Percentiles rank a stretch among this genome's conserved stretches.
phyloP scores from a whole-genome alignment of 2,888 invertebrate genomes.

The Chymomyza caudatula region DNA sequence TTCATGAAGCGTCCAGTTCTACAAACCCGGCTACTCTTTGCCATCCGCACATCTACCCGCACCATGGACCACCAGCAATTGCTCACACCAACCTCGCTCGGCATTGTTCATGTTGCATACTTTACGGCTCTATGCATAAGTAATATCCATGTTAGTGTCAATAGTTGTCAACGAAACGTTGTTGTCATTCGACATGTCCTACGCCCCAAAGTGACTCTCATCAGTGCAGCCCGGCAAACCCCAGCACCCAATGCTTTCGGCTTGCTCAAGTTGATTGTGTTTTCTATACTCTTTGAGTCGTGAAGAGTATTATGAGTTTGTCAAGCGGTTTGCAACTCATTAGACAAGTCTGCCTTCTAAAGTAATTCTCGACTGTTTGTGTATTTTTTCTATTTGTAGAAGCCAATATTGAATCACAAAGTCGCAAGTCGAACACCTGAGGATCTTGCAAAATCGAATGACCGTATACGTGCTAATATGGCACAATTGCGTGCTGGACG shows the following conservation, averaged over 20 bases:
- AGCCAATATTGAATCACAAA: too few species aligned
- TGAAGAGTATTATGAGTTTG: background rate
- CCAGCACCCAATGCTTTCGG: background rate
- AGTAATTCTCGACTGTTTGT: background rate
- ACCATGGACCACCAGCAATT: background rate
- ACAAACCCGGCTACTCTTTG: background rate
- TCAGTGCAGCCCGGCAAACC: background rate
- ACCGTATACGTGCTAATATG: too few species aligned
- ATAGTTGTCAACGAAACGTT: conserved; percentile 61
- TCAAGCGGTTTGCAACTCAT: background rate
- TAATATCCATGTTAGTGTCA: conserved; percentile 68
- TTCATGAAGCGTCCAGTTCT: background rate
- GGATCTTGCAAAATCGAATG: too few species aligned
- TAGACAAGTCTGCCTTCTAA: background rate
- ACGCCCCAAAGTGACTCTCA: background rate
- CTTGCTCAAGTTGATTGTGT: conserved; percentile 35
- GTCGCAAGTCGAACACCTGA: too few species aligned
- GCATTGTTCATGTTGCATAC: conserved; percentile 12
- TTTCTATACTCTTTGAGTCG: background rate
- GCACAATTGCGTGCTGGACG: too few species aligned
- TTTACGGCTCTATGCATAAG: conserved; percentile 59
- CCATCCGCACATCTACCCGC: background rate
- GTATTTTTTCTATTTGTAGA: too few species aligned
- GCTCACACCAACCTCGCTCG: background rate
- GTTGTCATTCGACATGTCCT: conserved; percentile 59